These are phyloP conservation scores for Lysiphlebus fabarum DNA, from an alignment of 1,140 invertebrate genomes.

Conservation along the genomic window DNA sequence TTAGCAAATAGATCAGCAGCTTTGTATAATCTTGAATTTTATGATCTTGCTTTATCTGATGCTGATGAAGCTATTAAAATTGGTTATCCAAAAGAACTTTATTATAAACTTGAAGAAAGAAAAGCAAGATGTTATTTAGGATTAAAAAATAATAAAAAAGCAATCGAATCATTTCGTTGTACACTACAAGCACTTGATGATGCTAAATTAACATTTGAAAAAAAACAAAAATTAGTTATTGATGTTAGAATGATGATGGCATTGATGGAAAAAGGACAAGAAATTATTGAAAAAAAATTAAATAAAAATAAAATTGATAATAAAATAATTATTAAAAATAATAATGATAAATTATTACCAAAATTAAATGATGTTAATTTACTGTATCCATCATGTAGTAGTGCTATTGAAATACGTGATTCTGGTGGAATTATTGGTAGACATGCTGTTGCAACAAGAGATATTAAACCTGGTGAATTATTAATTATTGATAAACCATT, in stretches of 20 bases:
- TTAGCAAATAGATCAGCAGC: slow-evolving; percentile 86
- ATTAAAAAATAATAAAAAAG: slow-evolving; percentile 66
- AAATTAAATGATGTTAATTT: slow-evolving; percentile 50
- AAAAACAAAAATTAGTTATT: slow-evolving; percentile 62
- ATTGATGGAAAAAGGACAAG: slow-evolving; percentile 61
- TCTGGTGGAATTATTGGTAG: slow-evolving; percentile 55
- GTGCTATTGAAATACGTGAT: slow-evolving; percentile 57
- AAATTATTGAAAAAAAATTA: slow-evolving; percentile 45
- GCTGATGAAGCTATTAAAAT: slow-evolving; percentile 66
- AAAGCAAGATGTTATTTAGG: slow-evolving; percentile 73
- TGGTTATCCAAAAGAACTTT: slow-evolving; percentile 71
- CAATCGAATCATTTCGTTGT: slow-evolving; percentile 64
- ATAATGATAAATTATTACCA: slow-evolving; percentile 35
- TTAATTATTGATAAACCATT: slow-evolving; percentile 72
- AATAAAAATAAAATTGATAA: slow-evolving; percentile 25
- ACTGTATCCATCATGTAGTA: slow-evolving; percentile 58
- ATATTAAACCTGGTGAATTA: slow-evolving; percentile 66
- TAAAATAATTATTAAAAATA: slow-evolving; percentile 35
- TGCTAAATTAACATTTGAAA: slow-evolving; percentile 63
- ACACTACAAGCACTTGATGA: slow-evolving; percentile 65
- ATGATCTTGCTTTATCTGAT: slow-evolving; percentile 66
- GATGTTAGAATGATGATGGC: slow-evolving; percentile 72
- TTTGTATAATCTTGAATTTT: slow-evolving; percentile 74
- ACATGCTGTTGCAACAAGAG: slow-evolving; percentile 62
- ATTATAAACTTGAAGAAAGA: slow-evolving; percentile 76